phyloP scores from a whole-genome alignment of 2,888 invertebrate genomes.

The Emesis castigata region DNA sequence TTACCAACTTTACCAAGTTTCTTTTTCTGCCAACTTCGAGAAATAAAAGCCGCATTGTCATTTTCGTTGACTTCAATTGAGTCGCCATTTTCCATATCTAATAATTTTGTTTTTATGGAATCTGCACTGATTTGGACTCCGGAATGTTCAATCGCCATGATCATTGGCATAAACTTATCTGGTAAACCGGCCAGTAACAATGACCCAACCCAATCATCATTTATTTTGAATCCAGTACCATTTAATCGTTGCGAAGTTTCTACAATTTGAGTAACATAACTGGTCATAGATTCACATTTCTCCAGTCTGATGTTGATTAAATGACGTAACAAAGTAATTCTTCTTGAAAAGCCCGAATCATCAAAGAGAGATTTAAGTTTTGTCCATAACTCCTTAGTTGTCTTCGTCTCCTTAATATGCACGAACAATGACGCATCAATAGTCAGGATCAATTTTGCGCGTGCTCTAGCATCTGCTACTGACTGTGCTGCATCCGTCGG shows the following conservation, averaged over 20 bases:
- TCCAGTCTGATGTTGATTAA: conserved; percentile 25
- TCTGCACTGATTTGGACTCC: conserved; percentile 1
- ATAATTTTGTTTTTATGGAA: conserved; percentile 20
- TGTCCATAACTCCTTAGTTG: conserved; percentile 50
- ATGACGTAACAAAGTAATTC: too few species aligned
- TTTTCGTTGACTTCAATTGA: neutral
- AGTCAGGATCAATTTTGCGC: conserved; percentile 50
- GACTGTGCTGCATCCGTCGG: neutral
- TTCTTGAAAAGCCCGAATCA: too few species aligned
- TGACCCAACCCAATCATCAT: conserved; percentile 65
- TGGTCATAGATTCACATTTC: conserved; percentile 40
- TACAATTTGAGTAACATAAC: conserved; percentile 64
- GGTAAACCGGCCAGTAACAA: conserved; percentile 56
- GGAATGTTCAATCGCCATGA: too few species aligned
- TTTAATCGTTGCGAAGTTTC: conserved; percentile 59
- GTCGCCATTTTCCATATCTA: conserved; percentile 29
- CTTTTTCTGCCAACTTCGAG: neutral
- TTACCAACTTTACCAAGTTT: neutral
- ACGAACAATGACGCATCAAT: conserved; percentile 17
- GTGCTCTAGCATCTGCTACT: conserved; percentile 16
- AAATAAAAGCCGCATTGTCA: neutral
- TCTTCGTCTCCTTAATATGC: conserved; percentile 29
- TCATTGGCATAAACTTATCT: conserved; percentile 31
- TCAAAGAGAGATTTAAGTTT: too few species aligned
- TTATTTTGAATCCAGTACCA: conserved; percentile 62